Conservation (phyloP, 1,140 invertebrate species). For the Drosophila hydei region DNA sequence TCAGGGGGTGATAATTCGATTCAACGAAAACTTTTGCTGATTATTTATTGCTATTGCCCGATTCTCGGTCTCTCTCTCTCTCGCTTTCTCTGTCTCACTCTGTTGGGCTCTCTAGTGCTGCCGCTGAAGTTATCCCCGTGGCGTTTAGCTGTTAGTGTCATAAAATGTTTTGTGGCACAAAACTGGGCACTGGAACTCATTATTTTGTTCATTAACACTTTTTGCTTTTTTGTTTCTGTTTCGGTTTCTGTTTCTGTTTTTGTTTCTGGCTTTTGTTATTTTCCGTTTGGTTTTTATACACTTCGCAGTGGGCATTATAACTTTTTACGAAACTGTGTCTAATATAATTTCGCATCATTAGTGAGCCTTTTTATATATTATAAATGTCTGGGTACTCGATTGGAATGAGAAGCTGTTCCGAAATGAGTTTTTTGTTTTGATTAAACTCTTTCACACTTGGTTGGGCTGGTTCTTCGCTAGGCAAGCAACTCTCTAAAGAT, state of each 20-base stretch:
- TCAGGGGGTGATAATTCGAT: slow-evolving; percentile 82
- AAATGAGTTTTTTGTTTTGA: no score
- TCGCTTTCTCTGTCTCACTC: slow-evolving; percentile 5
- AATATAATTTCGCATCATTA: neutral
- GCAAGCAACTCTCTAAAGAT: neutral
- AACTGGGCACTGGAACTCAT: slow-evolving; percentile 77
- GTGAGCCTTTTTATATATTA: neutral
- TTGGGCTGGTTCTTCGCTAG: no score
- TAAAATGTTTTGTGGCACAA: slow-evolving; percentile 77
- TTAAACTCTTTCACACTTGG: no score
- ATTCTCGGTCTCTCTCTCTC: slow-evolving; percentile 47
- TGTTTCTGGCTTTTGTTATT: slow-evolving; percentile 23
- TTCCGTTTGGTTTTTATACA: slow-evolving; percentile 25
- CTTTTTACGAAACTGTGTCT: slow-evolving; percentile 8
- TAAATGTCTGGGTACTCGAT: neutral
- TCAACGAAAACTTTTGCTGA: slow-evolving; percentile 80
- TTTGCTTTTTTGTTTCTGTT: slow-evolving; percentile 45
- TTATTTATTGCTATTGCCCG: slow-evolving; percentile 74
- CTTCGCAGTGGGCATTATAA: slow-evolving; percentile 9
- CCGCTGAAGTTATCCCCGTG: slow-evolving; percentile 56
- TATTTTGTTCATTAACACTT: slow-evolving; percentile 82
- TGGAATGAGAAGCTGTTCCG: neutral
- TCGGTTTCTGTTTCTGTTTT: slow-evolving; percentile 9
- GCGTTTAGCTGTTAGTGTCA: slow-evolving; percentile 78
- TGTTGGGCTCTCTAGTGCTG: slow-evolving; percentile 9